These are phyloP conservation scores for Theretra japonica DNA, from an alignment of 2,888 invertebrate genomes.

Conservation along the genomic window DNA sequence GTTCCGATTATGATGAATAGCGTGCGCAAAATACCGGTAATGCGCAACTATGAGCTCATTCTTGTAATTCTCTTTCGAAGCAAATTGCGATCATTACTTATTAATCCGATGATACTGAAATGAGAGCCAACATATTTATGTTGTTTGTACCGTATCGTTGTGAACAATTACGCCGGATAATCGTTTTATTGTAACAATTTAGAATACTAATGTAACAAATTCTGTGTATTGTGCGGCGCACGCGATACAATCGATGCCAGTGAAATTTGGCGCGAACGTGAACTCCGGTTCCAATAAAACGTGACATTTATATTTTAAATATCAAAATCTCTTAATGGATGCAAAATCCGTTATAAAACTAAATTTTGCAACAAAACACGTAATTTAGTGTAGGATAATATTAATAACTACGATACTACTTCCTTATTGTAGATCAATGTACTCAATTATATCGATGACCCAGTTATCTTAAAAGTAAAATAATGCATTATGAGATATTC, in stretches of 20 bases:
- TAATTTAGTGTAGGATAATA: neutral
- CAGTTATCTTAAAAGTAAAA: no score
- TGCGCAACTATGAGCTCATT: neutral
- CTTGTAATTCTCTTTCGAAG: conserved; percentile 2
- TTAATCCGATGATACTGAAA: conserved; percentile 18
- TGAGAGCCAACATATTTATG: neutral
- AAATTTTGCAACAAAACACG: conserved; percentile 7
- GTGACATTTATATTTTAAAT: neutral
- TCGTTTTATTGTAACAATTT: conserved; percentile 11
- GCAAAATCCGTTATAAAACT: neutral
- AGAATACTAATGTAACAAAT: neutral
- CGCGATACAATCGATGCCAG: conserved; percentile 10
- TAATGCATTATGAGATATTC: no score
- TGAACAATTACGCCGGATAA: conserved; percentile 5
- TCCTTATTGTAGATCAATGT: neutral
- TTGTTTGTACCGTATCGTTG: conserved; percentile 13
- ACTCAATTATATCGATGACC: no score
- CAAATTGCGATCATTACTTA: conserved; percentile 7
- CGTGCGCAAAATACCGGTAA: conserved; percentile 4
- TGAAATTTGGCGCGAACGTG: conserved; percentile 9
- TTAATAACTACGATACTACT: neutral
- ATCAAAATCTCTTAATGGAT: neutral
- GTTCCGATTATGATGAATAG: conserved; percentile 24
- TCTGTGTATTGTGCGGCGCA: neutral
- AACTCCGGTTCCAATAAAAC: conserved; percentile 19